Evolutionary conservation across 2,113 vertebrate genomes (phyloP), one percentile per base, ranked within the genome.

Genomic region (Notothenia coriiceps): DNA sequence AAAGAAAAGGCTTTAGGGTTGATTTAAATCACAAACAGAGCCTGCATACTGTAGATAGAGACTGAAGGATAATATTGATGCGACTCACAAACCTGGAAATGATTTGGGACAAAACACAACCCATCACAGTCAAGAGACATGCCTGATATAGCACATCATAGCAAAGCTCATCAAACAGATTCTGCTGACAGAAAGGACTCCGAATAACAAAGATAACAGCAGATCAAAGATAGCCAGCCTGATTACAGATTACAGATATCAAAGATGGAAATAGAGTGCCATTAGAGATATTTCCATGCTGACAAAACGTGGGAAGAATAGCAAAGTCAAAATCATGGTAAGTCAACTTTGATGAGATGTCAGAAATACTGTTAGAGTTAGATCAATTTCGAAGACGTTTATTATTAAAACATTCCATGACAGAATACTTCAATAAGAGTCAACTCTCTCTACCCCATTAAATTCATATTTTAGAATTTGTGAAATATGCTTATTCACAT

Each of bases 151-250:
- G 46, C 25, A 55, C 40, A 62, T 84, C 70, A 88, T 62, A 88
- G 60, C n/a, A 15, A 60, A 44, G 60, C 55, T 52, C 65, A 67
- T 80, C 64, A 66, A 59, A 73, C 9, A 3, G 33, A 82, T 77
- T 69, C 52, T 55, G 20, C 11, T 51, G 72, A 74, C 65, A 59
- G 72, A 61, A 52, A 82, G 13, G 14, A 61, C 67, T 54, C 66
- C 0, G 18, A 22, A 54, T 66, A 10, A 47, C 64, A 71, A 70
- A 77, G 72, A 78, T 46, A 62, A 14, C 22, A 20, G 49, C 18
- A n/a, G 80, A 86, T 77, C 65, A 88, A 80, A 86, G 70, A 71
- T 10, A 2, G 1, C 7, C 47, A 70, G 67, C 10, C 47, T 74
- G 67, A 80, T 80, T 47, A 70, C 29, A 80, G 69, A 35, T 73